Percentiles rank a stretch among this genome's conserved stretches.
Conservation (phyloP, 1,140 invertebrate species). For the Babylonia areolata region DNA sequence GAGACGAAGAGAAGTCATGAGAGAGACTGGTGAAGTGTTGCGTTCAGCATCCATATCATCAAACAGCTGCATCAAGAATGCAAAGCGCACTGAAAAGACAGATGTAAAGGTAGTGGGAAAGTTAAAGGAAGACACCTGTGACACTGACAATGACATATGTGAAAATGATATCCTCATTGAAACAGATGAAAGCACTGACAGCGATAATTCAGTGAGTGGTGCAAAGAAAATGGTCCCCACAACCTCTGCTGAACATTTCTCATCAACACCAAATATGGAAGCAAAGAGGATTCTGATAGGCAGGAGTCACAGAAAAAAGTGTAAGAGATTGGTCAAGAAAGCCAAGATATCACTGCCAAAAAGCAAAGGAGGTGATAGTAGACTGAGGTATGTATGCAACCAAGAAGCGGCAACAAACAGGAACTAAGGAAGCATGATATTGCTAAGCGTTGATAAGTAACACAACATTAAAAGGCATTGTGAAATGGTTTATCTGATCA, state of each 20-base stretch:
- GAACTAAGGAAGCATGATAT: no score
- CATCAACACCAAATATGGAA: background rate
- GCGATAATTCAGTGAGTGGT: background rate
- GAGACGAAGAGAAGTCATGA: background rate
- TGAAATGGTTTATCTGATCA: no score
- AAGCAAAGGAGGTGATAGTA: constrained; percentile 27
- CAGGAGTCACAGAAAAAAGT: background rate
- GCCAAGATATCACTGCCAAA: background rate
- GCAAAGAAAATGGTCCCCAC: background rate
- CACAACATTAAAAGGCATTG: no score
- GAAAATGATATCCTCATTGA: constrained; percentile 33
- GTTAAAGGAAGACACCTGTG: background rate
- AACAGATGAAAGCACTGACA: constrained; percentile 37
- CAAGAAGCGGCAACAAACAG: no score
- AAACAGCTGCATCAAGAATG: background rate
- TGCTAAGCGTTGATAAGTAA: no score
- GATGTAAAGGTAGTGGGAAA: background rate
- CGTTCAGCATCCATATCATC: background rate
- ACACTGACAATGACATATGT: constrained; percentile 36
- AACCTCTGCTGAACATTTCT: background rate
- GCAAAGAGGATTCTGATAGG: background rate
- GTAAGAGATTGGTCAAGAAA: background rate
- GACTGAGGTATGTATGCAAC: constrained; percentile 14
- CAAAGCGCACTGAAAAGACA: background rate
- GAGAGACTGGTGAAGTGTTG: background rate